These are phyloP conservation scores for Bostrychus sinensis DNA, from an alignment of 2,113 vertebrate species.

Conservation along the genomic window DNA sequence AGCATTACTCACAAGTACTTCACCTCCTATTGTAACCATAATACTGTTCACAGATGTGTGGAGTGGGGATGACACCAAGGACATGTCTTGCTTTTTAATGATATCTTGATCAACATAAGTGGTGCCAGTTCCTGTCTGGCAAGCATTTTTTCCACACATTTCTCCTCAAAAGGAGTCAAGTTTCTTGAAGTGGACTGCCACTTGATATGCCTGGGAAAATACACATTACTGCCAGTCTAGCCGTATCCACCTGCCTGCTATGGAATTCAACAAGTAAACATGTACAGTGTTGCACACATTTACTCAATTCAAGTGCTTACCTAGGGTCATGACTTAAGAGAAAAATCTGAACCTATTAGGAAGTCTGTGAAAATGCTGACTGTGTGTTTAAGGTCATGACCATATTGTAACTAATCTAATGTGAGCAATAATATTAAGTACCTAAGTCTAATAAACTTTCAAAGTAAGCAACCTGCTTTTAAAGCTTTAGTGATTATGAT, in stretches of 20 bases:
- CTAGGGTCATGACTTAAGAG: constrained; percentile 1
- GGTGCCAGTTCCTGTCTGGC: constrained; percentile 34
- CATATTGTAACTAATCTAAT: background rate
- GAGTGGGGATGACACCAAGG: constrained; percentile 10
- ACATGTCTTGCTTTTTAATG: constrained; percentile 42
- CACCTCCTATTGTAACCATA: constrained; percentile 43
- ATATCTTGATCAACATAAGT: constrained; percentile 38
- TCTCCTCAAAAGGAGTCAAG: constrained; percentile 18
- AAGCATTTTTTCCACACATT: constrained; percentile 10
- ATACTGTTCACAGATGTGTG: constrained; percentile 28
- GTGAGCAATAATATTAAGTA: no score
- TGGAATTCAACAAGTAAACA: constrained; percentile 66
- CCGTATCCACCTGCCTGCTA: constrained; percentile 35
- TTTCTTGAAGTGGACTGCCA: constrained; percentile 35
- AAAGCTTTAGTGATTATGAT: no score
- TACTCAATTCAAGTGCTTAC: constrained; percentile 12
- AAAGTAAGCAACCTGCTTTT: no score
- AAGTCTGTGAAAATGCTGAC: background rate
- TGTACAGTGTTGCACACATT: constrained; percentile 9
- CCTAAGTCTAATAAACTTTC: no score
- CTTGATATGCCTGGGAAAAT: constrained; percentile 63
- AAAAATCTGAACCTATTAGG: background rate
- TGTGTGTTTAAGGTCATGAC: background rate
- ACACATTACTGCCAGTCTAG: constrained; percentile 21
- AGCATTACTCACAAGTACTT: constrained; percentile 43